phyloP scores from a whole-genome alignment of 2,113 vertebrate species.

The Okapia johnstoni region DNA sequence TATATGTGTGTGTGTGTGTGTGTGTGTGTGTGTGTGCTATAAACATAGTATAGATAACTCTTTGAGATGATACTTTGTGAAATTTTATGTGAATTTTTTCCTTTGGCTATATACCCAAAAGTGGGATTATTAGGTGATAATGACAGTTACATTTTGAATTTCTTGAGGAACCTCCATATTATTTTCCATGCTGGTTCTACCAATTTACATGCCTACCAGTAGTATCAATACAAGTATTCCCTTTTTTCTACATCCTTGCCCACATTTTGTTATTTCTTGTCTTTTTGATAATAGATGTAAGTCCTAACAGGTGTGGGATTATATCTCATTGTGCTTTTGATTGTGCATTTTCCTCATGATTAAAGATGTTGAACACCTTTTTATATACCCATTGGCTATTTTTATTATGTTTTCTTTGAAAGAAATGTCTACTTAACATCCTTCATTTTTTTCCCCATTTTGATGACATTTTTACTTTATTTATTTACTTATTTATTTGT shows the following conservation, averaged over 20 bases:
- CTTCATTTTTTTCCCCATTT: background rate
- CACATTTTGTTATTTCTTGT: background rate
- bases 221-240: background rate
- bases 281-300: background rate
- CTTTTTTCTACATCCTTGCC: background rate
- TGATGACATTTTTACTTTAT: too few relatives aligned
- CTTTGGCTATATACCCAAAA: background rate
- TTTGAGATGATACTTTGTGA: background rate
- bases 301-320: background rate
- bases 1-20: too few relatives aligned
- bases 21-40: background rate
- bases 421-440: background rate
- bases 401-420: background rate
- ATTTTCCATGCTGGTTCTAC: background rate
- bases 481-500: too few relatives aligned
- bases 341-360: background rate
- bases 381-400: background rate
- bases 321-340: background rate
- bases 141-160: background rate
- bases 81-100: background rate
- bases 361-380: background rate
- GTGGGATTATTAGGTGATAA: background rate
- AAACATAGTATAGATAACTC: background rate
- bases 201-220: background rate
- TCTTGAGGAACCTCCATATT: background rate